A percentile compares a stretch with the other conserved stretches of the same genome.
Conservation (phyloP, 92 coral and sea anemone species). For the Actinostola sp. region DNA sequence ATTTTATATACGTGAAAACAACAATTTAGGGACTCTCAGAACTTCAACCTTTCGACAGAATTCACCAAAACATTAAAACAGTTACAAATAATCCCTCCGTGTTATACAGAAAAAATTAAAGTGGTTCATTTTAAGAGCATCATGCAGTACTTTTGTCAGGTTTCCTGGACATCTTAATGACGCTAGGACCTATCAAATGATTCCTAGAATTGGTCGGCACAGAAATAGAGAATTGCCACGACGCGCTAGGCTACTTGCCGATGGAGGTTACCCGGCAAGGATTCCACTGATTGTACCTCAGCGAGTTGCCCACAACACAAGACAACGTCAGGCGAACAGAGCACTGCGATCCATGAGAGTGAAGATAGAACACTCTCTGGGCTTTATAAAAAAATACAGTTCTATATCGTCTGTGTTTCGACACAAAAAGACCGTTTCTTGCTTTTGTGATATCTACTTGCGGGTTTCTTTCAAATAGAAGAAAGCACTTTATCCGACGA, state of each 20-base stretch:
- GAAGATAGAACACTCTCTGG: conserved; percentile 22
- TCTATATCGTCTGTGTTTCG: conserved; percentile 17
- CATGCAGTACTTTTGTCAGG: conserved; percentile 7
- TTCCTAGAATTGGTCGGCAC: conserved; percentile 20
- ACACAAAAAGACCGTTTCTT: conserved; percentile 21
- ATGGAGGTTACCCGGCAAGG: conserved; percentile 25
- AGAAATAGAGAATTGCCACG: conserved; percentile 19
- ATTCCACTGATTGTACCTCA: conserved; percentile 16
- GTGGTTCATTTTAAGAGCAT: not conserved
- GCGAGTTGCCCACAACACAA: conserved; percentile 18
- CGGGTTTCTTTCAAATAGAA: too few species aligned
- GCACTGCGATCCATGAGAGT: not conserved
- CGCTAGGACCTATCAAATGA: conserved; percentile 28
- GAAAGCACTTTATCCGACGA: too few species aligned
- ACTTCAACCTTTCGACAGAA: too few species aligned
- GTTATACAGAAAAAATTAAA: too few species aligned
- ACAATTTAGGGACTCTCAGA: too few species aligned
- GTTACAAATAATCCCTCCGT: too few species aligned
- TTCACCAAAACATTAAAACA: too few species aligned
- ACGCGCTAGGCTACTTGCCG: conserved; percentile 36
- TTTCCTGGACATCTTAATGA: conserved; percentile 52
- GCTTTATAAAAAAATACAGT: conserved; percentile 18
- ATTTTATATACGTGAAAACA: too few species aligned
- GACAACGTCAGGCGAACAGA: conserved; percentile 15
- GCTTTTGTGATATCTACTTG: conserved; percentile 9